Evolutionary conservation across 1,140 invertebrate species (phyloP), one percentile per base, ranked within the genome.

Genomic region (Neodiprion fabricii): DNA sequence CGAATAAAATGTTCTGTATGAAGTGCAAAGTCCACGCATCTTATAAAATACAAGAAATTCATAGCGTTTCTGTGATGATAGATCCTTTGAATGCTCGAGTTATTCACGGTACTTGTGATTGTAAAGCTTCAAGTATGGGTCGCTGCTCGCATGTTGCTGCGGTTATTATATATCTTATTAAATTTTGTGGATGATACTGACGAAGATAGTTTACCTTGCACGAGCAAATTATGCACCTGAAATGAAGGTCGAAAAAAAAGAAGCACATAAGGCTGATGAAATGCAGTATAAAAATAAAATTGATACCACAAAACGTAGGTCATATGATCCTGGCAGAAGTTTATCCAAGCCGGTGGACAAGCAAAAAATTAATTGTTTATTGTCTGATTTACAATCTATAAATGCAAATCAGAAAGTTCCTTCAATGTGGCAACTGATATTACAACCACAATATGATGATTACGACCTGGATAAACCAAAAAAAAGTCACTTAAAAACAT

Each of bases 81-180:
- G 14, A 72, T 40, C 21, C 50, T 0, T 21, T 2, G 1, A 71
- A 23, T 71, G 69, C 9, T 1, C 48, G 28, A 71, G 70, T 72
- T 9, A 10, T 75, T 1, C 40, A 21, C 14, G 74, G 50, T 5
- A 71, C 7, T 50, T 75, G 74, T n/a, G 3, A 75, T 10, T 75
- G 74, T 61, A 75, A 75, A 72, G 74, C 49, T 14, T 75, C 74
- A 10, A 67, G 48, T 3, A 71, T 71, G 61, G 74, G 74, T 48
- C 74, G 74, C 8, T 75, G 74, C 21, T 14, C 40, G 10, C 69
- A 75, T 14, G 74, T 67, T 50, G 70, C 74, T n/a, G 69, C 74
- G 48, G 48, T n/a, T 75, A 11, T 47, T 75, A 21, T 71, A 71
- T 71, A 40, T 40, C 12, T 48, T 71, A 8, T 53, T 71, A n/a